phyloP scores from a whole-genome alignment of 2,113 vertebrate genomes.

The Bostrychus sinensis region DNA sequence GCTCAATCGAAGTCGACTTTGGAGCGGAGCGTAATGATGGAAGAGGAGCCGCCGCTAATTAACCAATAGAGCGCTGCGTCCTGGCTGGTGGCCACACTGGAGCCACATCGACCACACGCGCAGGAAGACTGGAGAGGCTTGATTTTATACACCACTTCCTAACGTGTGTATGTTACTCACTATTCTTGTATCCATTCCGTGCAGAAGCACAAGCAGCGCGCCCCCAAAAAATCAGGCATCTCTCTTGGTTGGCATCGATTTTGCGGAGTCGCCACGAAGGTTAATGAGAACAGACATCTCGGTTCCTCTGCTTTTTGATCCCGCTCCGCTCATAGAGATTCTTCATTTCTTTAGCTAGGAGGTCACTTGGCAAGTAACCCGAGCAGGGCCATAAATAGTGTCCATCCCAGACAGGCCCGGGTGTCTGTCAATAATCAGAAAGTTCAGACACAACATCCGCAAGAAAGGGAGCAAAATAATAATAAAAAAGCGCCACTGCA shows the following conservation, averaged over 20 bases:
- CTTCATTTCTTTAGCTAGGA: conserved; percentile 71
- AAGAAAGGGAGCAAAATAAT: conserved; percentile 34
- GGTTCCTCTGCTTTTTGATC: conserved; percentile 62
- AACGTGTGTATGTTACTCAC: not conserved
- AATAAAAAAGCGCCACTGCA: conserved; percentile 18
- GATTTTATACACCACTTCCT: not conserved
- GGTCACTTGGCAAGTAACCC: conserved; percentile 72
- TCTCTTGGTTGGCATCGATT: conserved; percentile 61
- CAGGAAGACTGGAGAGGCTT: not conserved
- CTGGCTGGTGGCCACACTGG: conserved; percentile 21
- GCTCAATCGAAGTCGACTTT: conserved; percentile 18
- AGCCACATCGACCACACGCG: not conserved
- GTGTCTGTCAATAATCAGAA: conserved; percentile 70
- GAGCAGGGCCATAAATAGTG: conserved; percentile 76
- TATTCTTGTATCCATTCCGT: conserved; percentile 18
- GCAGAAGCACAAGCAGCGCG: conserved; percentile 5
- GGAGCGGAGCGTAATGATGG: conserved; percentile 22
- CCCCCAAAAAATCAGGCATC: conserved; percentile 23
- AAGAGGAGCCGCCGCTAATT: conserved; percentile 23
- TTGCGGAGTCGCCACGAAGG: conserved; percentile 47
- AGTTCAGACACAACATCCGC: conserved; percentile 71
- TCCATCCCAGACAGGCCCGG: conserved; percentile 64
- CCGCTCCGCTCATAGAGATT: conserved; percentile 42
- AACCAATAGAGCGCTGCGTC: conserved; percentile 13
- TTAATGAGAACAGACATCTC: conserved; percentile 67